phyloP scores from a whole-genome alignment of 1,140 invertebrate species.

The Papilio machaon region DNA sequence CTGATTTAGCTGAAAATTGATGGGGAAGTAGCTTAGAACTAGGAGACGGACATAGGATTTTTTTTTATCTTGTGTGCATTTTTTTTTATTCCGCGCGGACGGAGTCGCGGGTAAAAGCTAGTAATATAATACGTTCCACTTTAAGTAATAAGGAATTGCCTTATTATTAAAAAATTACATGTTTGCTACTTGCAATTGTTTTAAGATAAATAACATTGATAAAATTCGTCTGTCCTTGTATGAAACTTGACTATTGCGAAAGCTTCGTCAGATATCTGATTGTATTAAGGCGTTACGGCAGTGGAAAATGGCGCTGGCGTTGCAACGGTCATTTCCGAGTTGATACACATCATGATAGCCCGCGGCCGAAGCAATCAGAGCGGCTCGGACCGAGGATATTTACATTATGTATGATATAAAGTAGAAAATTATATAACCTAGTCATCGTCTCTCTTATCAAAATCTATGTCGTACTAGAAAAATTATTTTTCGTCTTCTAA shows the following conservation, averaged over 20 bases:
- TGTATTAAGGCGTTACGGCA: conserved; percentile 58
- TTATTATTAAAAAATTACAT: background rate
- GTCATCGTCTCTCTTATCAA: background rate
- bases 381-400: conserved; percentile 56
- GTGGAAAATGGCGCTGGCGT: conserved; percentile 37
- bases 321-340: conserved; percentile 54
- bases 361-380: conserved; percentile 66
- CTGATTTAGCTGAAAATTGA: too few relatives aligned
- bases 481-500: background rate
- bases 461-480: background rate
- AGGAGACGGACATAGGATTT: too few relatives aligned
- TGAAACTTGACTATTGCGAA: conserved; percentile 41
- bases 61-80: too few relatives aligned
- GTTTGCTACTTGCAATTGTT: background rate
- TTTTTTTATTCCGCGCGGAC: too few relatives aligned
- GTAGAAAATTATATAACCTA: background rate
- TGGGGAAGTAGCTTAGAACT: too few relatives aligned
- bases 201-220: background rate
- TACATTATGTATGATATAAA: background rate
- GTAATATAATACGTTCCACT: background rate
- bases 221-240: conserved; percentile 3
- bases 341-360: conserved; percentile 61
- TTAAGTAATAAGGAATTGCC: too few relatives aligned
- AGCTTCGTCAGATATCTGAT: conserved; percentile 44
- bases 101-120: too few relatives aligned